Percentiles rank a stretch among this genome's conserved stretches.
These are phyloP conservation scores for Piscicola geometra DNA, from an alignment of 2,888 invertebrate species.

Conservation along the genomic window DNA sequence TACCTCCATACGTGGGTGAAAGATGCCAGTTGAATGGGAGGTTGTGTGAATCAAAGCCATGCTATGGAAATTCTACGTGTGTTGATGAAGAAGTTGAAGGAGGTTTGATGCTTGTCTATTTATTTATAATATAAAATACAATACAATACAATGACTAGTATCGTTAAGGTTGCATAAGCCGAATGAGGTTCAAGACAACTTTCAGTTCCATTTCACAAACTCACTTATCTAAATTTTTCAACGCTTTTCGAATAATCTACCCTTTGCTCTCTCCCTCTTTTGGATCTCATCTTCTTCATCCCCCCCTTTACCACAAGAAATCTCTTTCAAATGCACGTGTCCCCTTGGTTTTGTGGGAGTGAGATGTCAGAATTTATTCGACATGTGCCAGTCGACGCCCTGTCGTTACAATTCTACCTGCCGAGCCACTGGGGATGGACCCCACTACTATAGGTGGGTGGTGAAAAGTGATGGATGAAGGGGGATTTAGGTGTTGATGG, in stretches of 20 bases:
- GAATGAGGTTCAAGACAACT: too few relatives aligned
- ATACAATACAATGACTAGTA: too few relatives aligned
- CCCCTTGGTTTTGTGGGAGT: not conserved
- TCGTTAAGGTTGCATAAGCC: too few relatives aligned
- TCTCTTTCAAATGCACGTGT: not conserved
- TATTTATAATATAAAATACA: too few relatives aligned
- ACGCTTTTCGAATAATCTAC: constrained; percentile 52
- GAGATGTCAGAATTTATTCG: constrained; percentile 11
- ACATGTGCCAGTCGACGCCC: constrained; percentile 10
- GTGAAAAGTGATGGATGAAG: not conserved
- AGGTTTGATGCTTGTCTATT: not conserved
- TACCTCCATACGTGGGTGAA: not conserved
- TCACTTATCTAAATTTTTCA: constrained; percentile 38
- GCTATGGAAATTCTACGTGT: constrained; percentile 15
- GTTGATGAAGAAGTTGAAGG: constrained; percentile 33
- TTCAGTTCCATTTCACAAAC: too few relatives aligned
- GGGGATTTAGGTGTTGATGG: too few relatives aligned
- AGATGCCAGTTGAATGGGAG: constrained; percentile 8
- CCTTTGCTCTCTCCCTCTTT: not conserved
- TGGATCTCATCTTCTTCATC: not conserved
- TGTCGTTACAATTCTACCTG: constrained; percentile 20
- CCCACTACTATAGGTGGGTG: not conserved
- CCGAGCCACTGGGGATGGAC: not conserved
- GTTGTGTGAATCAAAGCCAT: constrained; percentile 21
- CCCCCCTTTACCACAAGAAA: not conserved